phyloP scores from a whole-genome alignment of 2,888 invertebrate species.

The Dryobota labecula region DNA sequence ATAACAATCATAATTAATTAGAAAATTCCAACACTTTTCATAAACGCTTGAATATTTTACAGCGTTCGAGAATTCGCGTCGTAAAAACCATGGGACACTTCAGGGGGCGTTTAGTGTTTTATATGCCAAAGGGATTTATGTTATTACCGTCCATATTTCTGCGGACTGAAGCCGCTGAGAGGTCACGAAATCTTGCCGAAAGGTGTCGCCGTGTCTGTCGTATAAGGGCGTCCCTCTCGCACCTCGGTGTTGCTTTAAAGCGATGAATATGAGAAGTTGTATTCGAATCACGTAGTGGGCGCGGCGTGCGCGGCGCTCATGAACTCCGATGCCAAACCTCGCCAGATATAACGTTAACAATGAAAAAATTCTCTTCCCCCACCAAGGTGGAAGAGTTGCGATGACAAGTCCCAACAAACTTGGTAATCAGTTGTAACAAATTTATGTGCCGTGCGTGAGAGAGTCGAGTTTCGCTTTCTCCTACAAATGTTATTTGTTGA shows the following conservation, averaged over 20 bases:
- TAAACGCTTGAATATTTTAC: constrained; percentile 79
- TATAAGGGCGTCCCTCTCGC: constrained; percentile 77
- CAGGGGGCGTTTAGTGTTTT: constrained; percentile 90
- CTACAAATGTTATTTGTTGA: constrained; percentile 65
- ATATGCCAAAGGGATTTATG: constrained; percentile 91
- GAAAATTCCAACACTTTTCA: constrained; percentile 77
- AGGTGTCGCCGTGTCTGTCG: constrained; percentile 73
- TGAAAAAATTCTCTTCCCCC: constrained; percentile 82
- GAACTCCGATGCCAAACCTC: constrained; percentile 88
- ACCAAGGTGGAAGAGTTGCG: constrained; percentile 87
- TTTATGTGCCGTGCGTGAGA: constrained; percentile 87
- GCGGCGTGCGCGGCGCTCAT: constrained; percentile 85
- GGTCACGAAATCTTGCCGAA: constrained; percentile 89
- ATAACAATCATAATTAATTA: constrained; percentile 65
- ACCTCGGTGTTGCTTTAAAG: constrained; percentile 84
- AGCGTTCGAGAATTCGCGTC: constrained; percentile 74
- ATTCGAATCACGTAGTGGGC: constrained; percentile 88
- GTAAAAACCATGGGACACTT: constrained; percentile 87
- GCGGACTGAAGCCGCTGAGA: constrained; percentile 89
- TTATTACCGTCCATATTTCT: constrained; percentile 91
- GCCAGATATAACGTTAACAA: constrained; percentile 86
- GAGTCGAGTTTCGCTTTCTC: constrained; percentile 68
- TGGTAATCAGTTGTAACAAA: constrained; percentile 89
- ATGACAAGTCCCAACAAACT: constrained; percentile 87
- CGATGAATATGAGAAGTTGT: constrained; percentile 88